Percentiles rank a stretch among this genome's conserved stretches.
These are phyloP conservation scores for Hemitrygon akajei DNA, from an alignment of 2,797 vertebrate genomes.

Conservation along the genomic window DNA sequence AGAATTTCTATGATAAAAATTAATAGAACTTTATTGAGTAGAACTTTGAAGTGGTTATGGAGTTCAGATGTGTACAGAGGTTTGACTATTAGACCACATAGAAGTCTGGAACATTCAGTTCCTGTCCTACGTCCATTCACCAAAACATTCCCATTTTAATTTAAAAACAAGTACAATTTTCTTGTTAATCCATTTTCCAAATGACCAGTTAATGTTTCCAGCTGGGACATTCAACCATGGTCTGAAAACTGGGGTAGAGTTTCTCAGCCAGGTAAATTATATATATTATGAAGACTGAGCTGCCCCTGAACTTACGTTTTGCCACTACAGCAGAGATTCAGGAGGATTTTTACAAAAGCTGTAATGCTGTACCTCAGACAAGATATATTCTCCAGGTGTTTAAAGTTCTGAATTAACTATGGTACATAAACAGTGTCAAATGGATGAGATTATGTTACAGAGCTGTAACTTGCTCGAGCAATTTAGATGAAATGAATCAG, in stretches of 20 bases:
- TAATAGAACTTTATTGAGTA: neutral
- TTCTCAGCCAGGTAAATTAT: neutral
- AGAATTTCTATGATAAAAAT: neutral
- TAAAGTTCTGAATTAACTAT: neutral
- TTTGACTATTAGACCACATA: neutral
- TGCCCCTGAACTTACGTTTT: neutral
- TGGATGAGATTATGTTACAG: neutral
- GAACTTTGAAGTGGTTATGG: neutral
- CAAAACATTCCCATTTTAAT: neutral
- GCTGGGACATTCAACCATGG: neutral
- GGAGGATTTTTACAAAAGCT: neutral
- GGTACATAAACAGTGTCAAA: neutral
- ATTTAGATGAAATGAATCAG: neutral
- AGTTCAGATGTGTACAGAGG: neutral
- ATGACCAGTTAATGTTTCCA: neutral
- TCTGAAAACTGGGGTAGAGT: neutral
- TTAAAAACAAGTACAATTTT: neutral
- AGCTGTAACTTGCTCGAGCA: neutral
- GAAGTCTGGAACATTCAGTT: neutral
- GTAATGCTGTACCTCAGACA: neutral
- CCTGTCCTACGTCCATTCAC: neutral
- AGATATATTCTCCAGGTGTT: neutral
- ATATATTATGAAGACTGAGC: neutral
- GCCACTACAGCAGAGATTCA: neutral
- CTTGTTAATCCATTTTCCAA: neutral